A percentile compares a stretch with the other conserved stretches of the same genome.
Evolutionary conservation across 2,888 invertebrate species (phyloP).

Genomic region (Plagiodera versicolora): DNA sequence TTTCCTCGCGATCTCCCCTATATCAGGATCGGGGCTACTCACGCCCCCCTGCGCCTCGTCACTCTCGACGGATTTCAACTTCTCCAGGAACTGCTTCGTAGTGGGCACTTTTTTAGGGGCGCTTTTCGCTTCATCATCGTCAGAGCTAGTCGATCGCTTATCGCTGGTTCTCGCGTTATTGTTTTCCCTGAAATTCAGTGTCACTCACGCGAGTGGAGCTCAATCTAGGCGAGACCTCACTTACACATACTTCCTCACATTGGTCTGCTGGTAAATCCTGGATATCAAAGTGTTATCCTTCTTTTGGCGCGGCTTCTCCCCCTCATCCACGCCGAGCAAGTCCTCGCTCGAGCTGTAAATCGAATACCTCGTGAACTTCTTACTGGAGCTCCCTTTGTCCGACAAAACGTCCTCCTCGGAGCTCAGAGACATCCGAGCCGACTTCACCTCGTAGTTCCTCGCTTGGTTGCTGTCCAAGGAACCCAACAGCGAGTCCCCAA

Average conservation of each 20-base stretch:
- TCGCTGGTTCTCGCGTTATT: too few relatives aligned
- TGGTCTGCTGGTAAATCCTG: slow-evolving; percentile 42
- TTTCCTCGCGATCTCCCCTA: slow-evolving; percentile 34
- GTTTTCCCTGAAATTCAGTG: too few relatives aligned
- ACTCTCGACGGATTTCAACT: neutral
- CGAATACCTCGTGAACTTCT: slow-evolving; percentile 5
- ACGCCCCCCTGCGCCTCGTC: neutral
- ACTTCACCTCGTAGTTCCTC: slow-evolving; percentile 13
- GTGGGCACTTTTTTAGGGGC: neutral
- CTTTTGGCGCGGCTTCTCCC: slow-evolving; percentile 29
- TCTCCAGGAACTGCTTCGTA: neutral
- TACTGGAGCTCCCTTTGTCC: slow-evolving; percentile 12
- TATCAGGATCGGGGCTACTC: slow-evolving; percentile 23
- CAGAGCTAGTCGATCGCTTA: too few relatives aligned
- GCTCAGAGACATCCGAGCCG: slow-evolving; percentile 24
- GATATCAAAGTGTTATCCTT: slow-evolving; percentile 44
- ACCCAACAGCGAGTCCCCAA: too few relatives aligned
- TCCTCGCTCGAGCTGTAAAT: slow-evolving; percentile 37
- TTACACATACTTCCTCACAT: slow-evolving; percentile 41
- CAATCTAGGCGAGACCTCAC: too few relatives aligned
- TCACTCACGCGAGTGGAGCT: too few relatives aligned
- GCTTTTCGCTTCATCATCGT: neutral
- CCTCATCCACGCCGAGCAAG: slow-evolving; percentile 34
- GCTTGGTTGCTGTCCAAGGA: neutral
- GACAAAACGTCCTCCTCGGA: slow-evolving; percentile 26